Percentiles rank a stretch among this genome's conserved stretches.
Evolutionary conservation across 2,113 vertebrate species (phyloP).

Genomic region (Pheucticus melanocephalus): DNA sequence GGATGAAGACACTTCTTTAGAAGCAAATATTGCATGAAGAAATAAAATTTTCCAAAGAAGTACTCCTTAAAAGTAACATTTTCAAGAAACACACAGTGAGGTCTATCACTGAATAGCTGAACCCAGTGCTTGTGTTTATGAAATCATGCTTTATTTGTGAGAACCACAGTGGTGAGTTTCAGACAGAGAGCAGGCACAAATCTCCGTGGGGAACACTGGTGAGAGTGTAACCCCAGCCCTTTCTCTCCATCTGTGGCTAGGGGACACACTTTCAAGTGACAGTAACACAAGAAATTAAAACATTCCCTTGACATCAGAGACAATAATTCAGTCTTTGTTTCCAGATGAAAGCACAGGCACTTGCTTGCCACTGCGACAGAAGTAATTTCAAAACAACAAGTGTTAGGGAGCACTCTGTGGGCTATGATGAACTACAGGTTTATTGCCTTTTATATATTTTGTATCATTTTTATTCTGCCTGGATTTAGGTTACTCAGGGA

Average conservation of each 20-base stretch:
- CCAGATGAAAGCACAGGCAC: neutral
- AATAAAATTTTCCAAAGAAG: neutral
- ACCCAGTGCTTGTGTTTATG: neutral
- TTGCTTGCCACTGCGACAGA: neutral
- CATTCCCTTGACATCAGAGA: neutral
- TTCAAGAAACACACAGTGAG: neutral
- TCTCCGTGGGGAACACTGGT: rapidly evolving
- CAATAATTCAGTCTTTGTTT: neutral
- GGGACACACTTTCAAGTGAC: neutral
- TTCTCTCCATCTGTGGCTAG: neutral
- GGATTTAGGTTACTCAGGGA: neutral
- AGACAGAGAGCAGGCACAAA: neutral
- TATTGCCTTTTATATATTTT: neutral
- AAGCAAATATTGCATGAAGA: neutral
- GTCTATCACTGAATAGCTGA: neutral
- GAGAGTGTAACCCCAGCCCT: neutral
- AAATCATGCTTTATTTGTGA: neutral
- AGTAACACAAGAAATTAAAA: neutral
- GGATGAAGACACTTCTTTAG: neutral
- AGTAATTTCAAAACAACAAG: neutral
- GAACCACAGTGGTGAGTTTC: neutral
- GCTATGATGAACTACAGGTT: neutral
- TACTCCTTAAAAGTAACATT: neutral
- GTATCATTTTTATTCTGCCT: neutral
- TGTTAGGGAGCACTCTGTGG: neutral